phyloP scores from a whole-genome alignment of 2,797 vertebrate genomes.

The Mareca penelope region DNA sequence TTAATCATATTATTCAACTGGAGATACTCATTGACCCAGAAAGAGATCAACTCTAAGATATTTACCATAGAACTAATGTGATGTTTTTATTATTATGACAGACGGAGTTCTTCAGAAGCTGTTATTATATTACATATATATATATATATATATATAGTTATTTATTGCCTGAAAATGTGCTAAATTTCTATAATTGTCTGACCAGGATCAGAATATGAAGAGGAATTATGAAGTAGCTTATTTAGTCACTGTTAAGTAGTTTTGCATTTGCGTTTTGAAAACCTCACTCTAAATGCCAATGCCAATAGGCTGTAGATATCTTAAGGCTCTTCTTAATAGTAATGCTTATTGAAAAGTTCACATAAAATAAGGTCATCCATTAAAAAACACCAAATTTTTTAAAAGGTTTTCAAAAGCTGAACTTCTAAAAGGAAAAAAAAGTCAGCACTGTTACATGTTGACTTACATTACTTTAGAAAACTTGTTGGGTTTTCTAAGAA shows the following conservation, averaged over 20 bases:
- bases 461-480: conserved; percentile 25
- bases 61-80: background rate
- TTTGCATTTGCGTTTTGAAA: conserved; percentile 33
- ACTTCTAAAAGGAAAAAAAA: background rate
- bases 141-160: too few relatives aligned
- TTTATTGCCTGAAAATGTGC: background rate
- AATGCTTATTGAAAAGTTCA: conserved; percentile 29
- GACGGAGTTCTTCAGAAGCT: background rate
- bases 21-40: background rate
- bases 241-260: background rate
- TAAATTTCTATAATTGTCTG: background rate
- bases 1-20: background rate
- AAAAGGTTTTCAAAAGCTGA: conserved; percentile 13
- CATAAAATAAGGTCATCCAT: conserved; percentile 2
- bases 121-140: background rate
- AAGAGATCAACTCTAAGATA: background rate
- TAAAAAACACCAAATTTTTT: background rate
- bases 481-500: conserved; percentile 23
- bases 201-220: background rate
- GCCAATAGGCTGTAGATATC: background rate
- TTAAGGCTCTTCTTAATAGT: conserved; percentile 18
- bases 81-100: background rate
- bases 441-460: background rate
- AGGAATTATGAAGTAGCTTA: background rate
- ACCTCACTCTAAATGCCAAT: background rate